Conservation (phyloP, 2,113 vertebrate genomes). For the Malaclemys terrapin region DNA sequence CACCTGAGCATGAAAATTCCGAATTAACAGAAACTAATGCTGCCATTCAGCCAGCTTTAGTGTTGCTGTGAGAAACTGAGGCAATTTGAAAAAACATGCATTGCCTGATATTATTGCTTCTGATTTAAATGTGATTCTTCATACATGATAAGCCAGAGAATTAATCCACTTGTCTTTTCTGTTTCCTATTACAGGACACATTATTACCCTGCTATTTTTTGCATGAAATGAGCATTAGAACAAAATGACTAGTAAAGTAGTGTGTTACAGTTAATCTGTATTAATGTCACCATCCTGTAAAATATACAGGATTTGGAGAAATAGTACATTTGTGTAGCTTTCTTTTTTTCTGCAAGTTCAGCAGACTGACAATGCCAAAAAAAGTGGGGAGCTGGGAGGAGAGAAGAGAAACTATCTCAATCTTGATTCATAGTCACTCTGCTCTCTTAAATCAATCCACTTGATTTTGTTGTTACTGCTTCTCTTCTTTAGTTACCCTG, state of each 20-base stretch:
- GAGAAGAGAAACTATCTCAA: background rate
- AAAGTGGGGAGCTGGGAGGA: background rate
- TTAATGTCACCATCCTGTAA: slow-evolving; percentile 8
- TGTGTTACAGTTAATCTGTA: slow-evolving; percentile 25
- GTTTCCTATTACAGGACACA: slow-evolving; percentile 26
- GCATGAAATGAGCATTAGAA: slow-evolving; percentile 18
- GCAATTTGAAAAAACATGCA: slow-evolving; percentile 47
- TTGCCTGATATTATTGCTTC: slow-evolving; percentile 26
- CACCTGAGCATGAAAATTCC: slow-evolving; percentile 76
- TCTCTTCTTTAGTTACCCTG: slow-evolving; percentile 18
- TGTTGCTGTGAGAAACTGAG: slow-evolving; percentile 73
- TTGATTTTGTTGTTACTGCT: background rate
- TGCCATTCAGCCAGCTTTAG: slow-evolving; percentile 52
- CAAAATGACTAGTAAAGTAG: slow-evolving; percentile 4
- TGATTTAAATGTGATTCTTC: slow-evolving; percentile 63
- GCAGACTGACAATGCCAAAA: background rate
- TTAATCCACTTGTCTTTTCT: slow-evolving; percentile 62
- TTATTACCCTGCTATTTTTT: background rate
- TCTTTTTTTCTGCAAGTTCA: background rate
- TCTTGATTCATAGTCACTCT: slow-evolving; percentile 37
- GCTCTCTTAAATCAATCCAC: slow-evolving; percentile 38
- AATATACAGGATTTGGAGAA: slow-evolving; percentile 13
- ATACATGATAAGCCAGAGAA: slow-evolving; percentile 23
- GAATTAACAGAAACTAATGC: slow-evolving; percentile 79
- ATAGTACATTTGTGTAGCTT: slow-evolving; percentile 16